phyloP scores from a whole-genome alignment of 2,113 vertebrate genomes.

The Prunella himalayana region DNA sequence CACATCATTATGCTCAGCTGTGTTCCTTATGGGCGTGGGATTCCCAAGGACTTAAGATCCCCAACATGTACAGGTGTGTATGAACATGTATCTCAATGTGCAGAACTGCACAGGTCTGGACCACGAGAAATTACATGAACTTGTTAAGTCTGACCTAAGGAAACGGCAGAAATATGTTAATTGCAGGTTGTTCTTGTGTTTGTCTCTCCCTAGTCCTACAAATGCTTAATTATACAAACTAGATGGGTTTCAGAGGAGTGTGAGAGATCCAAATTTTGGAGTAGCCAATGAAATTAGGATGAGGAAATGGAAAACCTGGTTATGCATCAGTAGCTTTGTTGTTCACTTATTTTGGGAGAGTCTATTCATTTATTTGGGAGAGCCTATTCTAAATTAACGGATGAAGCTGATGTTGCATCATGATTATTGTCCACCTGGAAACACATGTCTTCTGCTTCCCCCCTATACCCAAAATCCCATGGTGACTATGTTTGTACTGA shows the following conservation, averaged over 20 bases:
- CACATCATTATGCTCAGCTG: not conserved
- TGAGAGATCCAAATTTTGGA: not conserved
- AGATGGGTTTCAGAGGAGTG: not conserved
- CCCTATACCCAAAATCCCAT: fast-evolving
- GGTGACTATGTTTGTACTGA: not conserved
- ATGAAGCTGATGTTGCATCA: not conserved
- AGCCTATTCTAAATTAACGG: not conserved
- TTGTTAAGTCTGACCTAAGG: not conserved
- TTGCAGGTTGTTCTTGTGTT: not conserved
- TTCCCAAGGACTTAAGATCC: not conserved
- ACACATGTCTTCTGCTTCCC: fast-evolving
- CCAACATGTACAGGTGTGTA: not conserved
- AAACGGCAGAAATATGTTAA: not conserved
- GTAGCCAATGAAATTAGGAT: not conserved
- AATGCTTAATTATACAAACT: not conserved
- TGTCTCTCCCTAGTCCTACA: not conserved
- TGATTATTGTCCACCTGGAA: not conserved
- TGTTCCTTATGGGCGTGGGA: not conserved
- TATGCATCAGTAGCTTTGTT: not conserved
- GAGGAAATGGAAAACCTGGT: not conserved
- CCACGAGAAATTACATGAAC: not conserved
- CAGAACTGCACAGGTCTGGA: not conserved
- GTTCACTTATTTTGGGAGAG: not conserved
- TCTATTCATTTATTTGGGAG: not conserved
- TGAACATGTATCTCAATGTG: not conserved